Conservation (phyloP, 2,113 vertebrate species). For the Echinops telfairi region DNA sequence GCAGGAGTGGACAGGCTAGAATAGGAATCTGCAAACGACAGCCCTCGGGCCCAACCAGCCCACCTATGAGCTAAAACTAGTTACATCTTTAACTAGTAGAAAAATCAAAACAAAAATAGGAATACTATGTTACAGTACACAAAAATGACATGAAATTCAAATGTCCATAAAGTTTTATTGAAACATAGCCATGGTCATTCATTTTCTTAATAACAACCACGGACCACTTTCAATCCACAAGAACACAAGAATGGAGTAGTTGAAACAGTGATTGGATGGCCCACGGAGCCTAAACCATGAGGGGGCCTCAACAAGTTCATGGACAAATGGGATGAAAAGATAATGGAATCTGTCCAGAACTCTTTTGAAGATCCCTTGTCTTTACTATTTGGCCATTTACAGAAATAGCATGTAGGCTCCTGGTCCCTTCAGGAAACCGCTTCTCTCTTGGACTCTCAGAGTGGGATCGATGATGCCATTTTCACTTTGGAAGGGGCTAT, state of each 20-base stretch:
- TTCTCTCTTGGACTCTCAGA: not conserved
- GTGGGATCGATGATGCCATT: not conserved
- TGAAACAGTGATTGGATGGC: not conserved
- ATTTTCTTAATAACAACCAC: not conserved
- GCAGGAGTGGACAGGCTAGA: constrained; percentile 28
- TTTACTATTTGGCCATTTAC: not conserved
- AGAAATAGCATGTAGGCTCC: not conserved
- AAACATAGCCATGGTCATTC: not conserved
- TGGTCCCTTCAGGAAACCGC: not conserved
- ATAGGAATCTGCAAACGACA: constrained; percentile 7
- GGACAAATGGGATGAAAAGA: no score
- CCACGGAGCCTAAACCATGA: not conserved
- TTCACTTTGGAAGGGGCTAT: not conserved
- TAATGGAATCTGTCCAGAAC: no score
- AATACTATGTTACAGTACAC: constrained; percentile 1
- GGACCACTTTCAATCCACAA: not conserved
- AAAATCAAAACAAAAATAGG: not conserved
- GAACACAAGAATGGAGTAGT: not conserved
- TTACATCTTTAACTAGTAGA: constrained; percentile 14
- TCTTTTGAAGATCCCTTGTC: no score
- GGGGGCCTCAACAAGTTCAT: no score
- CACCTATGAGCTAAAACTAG: constrained; percentile 40
- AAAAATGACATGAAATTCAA: constrained; percentile 58
- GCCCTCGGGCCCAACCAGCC: not conserved
- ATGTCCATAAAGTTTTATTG: constrained; percentile 29